Evolutionary conservation across 2,797 vertebrate genomes (phyloP).

Genomic region (Florisuga fusca): DNA sequence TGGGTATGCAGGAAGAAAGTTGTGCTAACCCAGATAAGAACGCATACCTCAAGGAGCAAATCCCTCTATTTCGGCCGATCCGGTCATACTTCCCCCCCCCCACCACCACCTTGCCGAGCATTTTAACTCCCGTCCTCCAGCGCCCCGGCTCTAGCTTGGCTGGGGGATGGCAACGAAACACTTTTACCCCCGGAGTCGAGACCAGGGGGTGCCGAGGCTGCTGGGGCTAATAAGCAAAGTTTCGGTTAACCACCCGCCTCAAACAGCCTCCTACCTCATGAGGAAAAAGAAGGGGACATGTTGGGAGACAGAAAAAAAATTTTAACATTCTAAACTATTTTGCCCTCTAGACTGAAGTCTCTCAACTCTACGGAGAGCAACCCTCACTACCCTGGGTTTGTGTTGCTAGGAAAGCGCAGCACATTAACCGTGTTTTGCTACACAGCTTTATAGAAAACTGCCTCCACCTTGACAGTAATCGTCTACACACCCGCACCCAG

Average conservation of each 20-base stretch:
- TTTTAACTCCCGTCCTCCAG: not conserved
- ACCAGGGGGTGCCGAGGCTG: not conserved
- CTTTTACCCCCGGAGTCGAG: not conserved
- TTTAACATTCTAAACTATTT: not conserved
- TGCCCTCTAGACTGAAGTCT: not conserved
- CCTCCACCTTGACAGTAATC: not conserved
- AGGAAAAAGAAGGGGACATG: not conserved
- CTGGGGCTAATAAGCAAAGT: not conserved
- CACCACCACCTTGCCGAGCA: not conserved
- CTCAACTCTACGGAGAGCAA: not conserved
- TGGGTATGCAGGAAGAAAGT: not conserved
- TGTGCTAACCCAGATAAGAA: not conserved
- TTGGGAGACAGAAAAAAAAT: not conserved
- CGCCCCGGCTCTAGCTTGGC: not conserved
- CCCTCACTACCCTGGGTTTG: not conserved
- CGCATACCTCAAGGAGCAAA: not conserved
- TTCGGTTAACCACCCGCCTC: not conserved
- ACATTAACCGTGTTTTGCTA: not conserved
- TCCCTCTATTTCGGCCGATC: not conserved
- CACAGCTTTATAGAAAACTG: not conserved
- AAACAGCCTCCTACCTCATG: not conserved
- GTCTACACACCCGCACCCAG: not conserved
- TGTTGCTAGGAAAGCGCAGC: not conserved
- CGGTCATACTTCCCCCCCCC: no score
- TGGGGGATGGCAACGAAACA: not conserved